Base-by-base conservation (phyloP, 2,888 invertebrate genomes). In the Aquatica leii region DNA sequence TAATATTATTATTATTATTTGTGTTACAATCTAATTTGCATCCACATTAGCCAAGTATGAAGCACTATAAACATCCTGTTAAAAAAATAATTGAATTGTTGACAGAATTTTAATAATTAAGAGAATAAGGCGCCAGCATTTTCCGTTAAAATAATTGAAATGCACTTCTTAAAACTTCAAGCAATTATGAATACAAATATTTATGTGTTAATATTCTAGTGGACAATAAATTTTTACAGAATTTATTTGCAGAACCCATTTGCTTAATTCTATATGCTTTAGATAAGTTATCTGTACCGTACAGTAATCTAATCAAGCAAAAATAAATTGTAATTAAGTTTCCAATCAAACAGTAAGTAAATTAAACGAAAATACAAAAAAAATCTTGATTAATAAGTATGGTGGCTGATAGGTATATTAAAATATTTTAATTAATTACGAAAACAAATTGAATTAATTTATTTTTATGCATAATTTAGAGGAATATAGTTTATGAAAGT, bases 131-230 rank as follows among this genome's bases (percentile, higher is more conserved):
- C 46, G 46, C 46, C 46, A 17, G 18, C 18, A 37, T 18, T 17
- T 46, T 46, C 46, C 20, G 20, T 20, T 20, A 50, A 50, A 49
- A 1, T n/a, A 50, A 49, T 49, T 49, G 21, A 21, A 21, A 49
- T 49, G 49, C 49, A 12, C 9, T 18, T 4, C 3, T n/a, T 2
- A 2, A 40, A 9, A 49, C 15, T 49, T 49, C 21, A 49, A 12
- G 12, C 49, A n/a, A 49, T 50, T 50, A 50, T 50, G 50, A 8
- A 50, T 50, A 50, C 31, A 50, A 50, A 50, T 50, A 34, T 14
- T 34, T 40, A 31, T 31, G 9, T 9, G 31, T 4, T 31, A 6
- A 9, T 31, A 6, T 31, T 31, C 31, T 31, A 31, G 4, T n/a
- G n/a, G n/a, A n/a, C n/a, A n/a, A n/a, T n/a, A n/a, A n/a, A n/a